Conservation (phyloP, 2,113 vertebrate genomes). For the Pseudonaja textilis region DNA sequence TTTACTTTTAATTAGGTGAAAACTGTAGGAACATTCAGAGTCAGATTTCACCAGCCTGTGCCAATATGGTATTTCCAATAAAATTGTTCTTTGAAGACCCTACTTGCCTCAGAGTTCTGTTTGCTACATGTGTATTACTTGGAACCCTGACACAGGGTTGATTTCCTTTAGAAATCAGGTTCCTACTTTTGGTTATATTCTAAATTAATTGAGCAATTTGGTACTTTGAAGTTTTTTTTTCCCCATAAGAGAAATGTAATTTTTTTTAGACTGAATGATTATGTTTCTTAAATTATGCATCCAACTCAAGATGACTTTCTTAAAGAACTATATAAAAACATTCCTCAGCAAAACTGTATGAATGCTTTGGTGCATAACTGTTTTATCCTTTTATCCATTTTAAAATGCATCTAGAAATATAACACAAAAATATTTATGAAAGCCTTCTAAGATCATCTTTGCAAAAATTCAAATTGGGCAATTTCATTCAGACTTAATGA, state of each 20-base stretch:
- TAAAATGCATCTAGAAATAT: conserved; percentile 40
- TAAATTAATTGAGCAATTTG: not conserved
- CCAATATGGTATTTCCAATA: no score
- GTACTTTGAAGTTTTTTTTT: not conserved
- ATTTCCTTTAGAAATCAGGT: not conserved
- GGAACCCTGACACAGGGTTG: not conserved
- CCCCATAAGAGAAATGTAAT: not conserved
- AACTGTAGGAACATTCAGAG: no score
- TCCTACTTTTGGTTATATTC: not conserved
- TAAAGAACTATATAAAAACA: conserved; percentile 34
- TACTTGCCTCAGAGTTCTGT: no score
- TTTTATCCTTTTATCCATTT: conserved; percentile 54
- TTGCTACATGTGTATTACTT: no score
- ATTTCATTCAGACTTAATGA: conserved; percentile 17
- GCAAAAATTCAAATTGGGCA: not conserved
- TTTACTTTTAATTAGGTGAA: no score
- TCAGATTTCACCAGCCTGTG: no score
- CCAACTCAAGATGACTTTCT: conserved; percentile 40
- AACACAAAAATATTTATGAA: conserved; percentile 19
- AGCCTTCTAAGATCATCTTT: not conserved
- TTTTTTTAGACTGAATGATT: not conserved
- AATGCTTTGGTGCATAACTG: conserved; percentile 39
- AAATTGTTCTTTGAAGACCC: no score
- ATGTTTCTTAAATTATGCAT: conserved; percentile 9
- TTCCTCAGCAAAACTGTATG: conserved; percentile 45